Base-by-base conservation (phyloP, 2,113 vertebrate genomes). In the Gymnogyps californianus region DNA sequence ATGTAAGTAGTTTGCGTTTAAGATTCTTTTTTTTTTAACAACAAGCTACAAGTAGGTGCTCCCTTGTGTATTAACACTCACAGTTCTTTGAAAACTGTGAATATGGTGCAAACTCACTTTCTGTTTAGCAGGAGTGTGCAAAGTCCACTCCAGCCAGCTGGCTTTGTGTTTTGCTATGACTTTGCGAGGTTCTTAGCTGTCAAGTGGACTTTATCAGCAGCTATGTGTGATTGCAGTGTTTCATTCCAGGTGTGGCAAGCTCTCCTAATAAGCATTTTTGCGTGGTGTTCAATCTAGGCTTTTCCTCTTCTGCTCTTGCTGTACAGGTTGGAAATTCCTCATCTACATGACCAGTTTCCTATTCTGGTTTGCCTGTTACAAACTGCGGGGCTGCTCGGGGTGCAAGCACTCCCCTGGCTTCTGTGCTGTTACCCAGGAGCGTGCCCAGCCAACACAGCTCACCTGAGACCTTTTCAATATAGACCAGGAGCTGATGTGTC, bases 381-480 rank as follows among this genome's bases (percentile, higher is more conserved):
- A 49, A 67, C 16, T 26, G 46, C 38, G 34, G 42, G 57, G 18
- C 34, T 74, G 51, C 40, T 85, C 2, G 2, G 36, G 32, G 8
- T 77, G 11, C 36, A 34, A 44, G 32, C 22, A 9, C 32, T 51
- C 22, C 22, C 19, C 10, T 74, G 62, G 26, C 31, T 69, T 64
- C 55, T 51, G 36, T 70, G n/a, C 20, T 54, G 52, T 24, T 49
- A 32, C 34, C n/a, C 32, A 55, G 79, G 47, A 58, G 36, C 0
- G 2, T 34, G 18, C 44, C 28, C 36, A 58, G 51, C 46, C 36
- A 44, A 5, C 5, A 7, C 9, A 7, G 62, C 66, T 86, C 87
- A 44, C 47, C 34, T 13, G 38, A 36, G 64, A 21, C 47, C 0
- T 25, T 31, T 24, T 24, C 65, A 25, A 0, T 11, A 2, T 0